Evolutionary conservation across 35 echinoderm and acorn worm species (phyloP).

Genomic region (Strongylocentrotus purpuratus): DNA sequence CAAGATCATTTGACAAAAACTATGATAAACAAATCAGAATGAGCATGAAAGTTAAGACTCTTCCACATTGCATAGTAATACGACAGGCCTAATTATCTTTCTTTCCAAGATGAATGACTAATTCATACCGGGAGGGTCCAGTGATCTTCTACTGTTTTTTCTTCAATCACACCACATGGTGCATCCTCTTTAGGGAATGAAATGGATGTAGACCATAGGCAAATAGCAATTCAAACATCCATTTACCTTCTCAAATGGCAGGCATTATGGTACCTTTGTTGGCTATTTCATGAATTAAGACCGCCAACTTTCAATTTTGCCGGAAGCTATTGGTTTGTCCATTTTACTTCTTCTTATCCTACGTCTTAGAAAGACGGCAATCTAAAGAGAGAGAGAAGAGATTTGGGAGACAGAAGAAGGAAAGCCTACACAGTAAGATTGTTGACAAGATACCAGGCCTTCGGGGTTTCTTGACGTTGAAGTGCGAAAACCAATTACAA

Average conservation of each 20-base stretch:
- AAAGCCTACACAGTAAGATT: constrained; percentile 2
- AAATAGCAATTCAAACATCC: not conserved
- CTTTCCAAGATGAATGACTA: too few relatives aligned
- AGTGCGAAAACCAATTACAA: constrained; percentile 10
- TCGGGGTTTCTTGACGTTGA: not conserved
- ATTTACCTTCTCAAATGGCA: not conserved
- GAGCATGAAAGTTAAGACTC: too few relatives aligned
- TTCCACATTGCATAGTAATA: too few relatives aligned
- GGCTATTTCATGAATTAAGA: not conserved
- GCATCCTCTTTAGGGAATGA: too few relatives aligned
- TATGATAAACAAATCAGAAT: too few relatives aligned
- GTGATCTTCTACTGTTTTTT: too few relatives aligned
- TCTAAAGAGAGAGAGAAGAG: not conserved
- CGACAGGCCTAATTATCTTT: too few relatives aligned
- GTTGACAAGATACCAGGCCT: not conserved
- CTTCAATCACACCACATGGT: too few relatives aligned
- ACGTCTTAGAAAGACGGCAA: not conserved
- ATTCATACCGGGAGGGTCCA: too few relatives aligned
- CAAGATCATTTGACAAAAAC: too few relatives aligned
- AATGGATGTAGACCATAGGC: too few relatives aligned
- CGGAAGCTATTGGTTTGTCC: not conserved
- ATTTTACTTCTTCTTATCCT: not conserved
- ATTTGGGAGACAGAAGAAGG: not conserved
- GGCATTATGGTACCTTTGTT: not conserved
- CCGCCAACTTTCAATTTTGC: not conserved